Conservation (phyloP, 2,888 invertebrate species). For the Matsumyia berberina region DNA sequence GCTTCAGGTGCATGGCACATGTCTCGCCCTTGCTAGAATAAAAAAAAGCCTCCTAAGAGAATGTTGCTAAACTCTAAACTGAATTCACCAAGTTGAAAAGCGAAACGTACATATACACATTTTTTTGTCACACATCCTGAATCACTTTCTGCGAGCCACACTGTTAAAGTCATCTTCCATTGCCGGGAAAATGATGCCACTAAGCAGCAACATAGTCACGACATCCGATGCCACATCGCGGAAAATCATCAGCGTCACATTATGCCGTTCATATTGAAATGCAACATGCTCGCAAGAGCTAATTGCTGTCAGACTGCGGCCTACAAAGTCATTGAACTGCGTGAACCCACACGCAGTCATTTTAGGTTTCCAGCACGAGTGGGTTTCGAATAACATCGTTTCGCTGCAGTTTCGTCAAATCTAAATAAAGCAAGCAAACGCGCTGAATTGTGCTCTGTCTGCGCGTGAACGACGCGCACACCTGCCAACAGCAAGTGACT, state of each 20-base stretch:
- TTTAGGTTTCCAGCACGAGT: constrained; percentile 67
- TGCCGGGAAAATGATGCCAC: constrained; percentile 30
- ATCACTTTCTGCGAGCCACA: constrained; percentile 4
- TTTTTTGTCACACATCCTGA: too few relatives aligned
- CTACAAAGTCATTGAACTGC: constrained; percentile 69
- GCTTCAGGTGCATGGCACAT: too few relatives aligned
- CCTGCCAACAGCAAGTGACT: constrained; percentile 32
- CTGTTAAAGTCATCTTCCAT: constrained; percentile 15
- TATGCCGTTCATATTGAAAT: constrained; percentile 45
- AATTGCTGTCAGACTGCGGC: constrained; percentile 71
- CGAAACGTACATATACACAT: too few relatives aligned
- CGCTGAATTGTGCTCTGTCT: constrained; percentile 38
- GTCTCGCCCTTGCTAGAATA: too few relatives aligned
- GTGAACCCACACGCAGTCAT: constrained; percentile 65
- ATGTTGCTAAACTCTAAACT: too few relatives aligned
- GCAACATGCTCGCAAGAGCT: constrained; percentile 55
- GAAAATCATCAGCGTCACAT: constrained; percentile 60
- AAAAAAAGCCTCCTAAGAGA: too few relatives aligned
- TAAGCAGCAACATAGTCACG: constrained; percentile 38
- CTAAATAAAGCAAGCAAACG: constrained; percentile 38
- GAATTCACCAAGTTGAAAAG: too few relatives aligned
- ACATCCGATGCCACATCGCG: constrained; percentile 60
- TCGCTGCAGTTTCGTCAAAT: constrained; percentile 54
- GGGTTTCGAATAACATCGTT: constrained; percentile 69
- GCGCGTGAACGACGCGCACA: constrained; percentile 56